Conservation (phyloP, 1,140 invertebrate genomes). For the Chelonus insularis region DNA sequence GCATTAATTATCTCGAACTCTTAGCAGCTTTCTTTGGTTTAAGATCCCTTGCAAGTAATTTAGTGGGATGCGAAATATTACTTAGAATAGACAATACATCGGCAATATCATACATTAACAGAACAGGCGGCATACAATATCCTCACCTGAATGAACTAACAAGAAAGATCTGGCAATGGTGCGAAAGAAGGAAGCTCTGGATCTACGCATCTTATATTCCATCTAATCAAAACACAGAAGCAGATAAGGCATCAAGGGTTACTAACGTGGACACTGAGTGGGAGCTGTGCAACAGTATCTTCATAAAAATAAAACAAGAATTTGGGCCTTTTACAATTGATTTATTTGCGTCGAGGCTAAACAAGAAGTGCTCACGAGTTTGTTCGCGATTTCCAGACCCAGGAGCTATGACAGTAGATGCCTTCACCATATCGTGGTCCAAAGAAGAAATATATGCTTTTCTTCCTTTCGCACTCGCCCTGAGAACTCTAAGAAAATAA, state of each 20-base stretch:
- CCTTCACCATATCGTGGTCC: slow-evolving; percentile 16
- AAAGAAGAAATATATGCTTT: slow-evolving; percentile 21
- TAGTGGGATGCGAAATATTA: not conserved
- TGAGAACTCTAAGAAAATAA: slow-evolving; percentile 25
- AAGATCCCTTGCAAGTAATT: not conserved
- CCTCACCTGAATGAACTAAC: not conserved
- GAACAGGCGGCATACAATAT: not conserved
- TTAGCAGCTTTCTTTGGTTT: not conserved
- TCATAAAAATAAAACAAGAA: not conserved
- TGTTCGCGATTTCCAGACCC: slow-evolving; percentile 16
- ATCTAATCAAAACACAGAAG: slow-evolving; percentile 7
- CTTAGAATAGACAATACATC: slow-evolving; percentile 2
- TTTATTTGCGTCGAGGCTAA: slow-evolving; percentile 10
- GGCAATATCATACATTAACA: slow-evolving; percentile 16
- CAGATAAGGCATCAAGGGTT: slow-evolving; percentile 1
- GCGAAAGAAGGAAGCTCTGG: slow-evolving; percentile 1
- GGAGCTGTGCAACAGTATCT: not conserved
- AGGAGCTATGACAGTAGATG: slow-evolving; percentile 5
- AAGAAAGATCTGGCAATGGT: slow-evolving; percentile 15
- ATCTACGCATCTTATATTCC: slow-evolving; percentile 18
- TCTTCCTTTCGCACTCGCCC: slow-evolving; percentile 24
- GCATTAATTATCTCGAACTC: not conserved
- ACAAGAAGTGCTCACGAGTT: slow-evolving; percentile 11
- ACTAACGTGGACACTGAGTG: slow-evolving; percentile 12
- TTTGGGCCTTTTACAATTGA: slow-evolving; percentile 8